These are phyloP conservation scores for Deroplatys truncata DNA, from an alignment of 2,888 invertebrate species.

Conservation along the genomic window DNA sequence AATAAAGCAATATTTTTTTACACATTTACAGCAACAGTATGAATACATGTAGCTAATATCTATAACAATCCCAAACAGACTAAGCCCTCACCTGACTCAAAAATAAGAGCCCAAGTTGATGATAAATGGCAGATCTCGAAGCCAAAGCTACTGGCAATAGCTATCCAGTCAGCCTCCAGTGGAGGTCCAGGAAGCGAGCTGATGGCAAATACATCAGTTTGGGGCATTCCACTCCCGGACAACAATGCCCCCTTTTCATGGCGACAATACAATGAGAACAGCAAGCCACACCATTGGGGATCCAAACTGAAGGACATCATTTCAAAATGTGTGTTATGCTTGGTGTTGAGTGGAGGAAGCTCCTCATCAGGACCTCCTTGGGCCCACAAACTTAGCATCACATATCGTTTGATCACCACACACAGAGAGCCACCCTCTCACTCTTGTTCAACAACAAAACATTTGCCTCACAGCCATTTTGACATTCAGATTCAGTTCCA, in stretches of 20 bases:
- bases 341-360: background rate
- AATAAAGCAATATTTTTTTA: background rate
- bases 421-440: background rate
- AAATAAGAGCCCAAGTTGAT: conserved; percentile 34
- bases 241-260: conserved; percentile 32
- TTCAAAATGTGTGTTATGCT: conserved; percentile 17
- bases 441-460: background rate
- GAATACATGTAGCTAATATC: background rate
- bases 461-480: background rate
- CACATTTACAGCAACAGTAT: background rate
- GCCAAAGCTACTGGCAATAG: conserved; percentile 35
- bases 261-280: conserved; percentile 34
- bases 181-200: conserved; percentile 34
- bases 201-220: conserved; percentile 33
- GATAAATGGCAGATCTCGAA: conserved; percentile 36
- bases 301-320: conserved; percentile 34
- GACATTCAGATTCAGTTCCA: background rate
- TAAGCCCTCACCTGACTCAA: conserved; percentile 34
- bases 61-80: background rate
- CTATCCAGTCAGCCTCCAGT: conserved; percentile 37
- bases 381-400: conserved; percentile 12
- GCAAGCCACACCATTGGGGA: conserved; percentile 34
- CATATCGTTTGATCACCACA: background rate
- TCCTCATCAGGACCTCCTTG: conserved; percentile 1
- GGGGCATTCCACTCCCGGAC: conserved; percentile 23